Percentiles rank a stretch among this genome's conserved stretches.
phyloP scores from a whole-genome alignment of 2,797 vertebrate genomes.

The Todus mexicanus region DNA sequence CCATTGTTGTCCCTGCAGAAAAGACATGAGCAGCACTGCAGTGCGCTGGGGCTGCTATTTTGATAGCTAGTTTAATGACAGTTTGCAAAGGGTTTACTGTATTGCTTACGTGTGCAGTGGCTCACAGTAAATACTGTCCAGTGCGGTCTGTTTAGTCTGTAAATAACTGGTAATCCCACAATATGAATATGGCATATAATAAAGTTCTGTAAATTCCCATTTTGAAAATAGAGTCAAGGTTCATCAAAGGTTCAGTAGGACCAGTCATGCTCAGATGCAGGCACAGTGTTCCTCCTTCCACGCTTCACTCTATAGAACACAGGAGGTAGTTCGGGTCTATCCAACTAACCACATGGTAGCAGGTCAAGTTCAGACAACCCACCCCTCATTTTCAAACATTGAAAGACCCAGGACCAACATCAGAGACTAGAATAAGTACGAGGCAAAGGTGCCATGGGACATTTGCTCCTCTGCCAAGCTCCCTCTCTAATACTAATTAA shows the following conservation, averaged over 20 bases:
- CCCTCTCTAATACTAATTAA: neutral
- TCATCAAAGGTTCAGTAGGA: neutral
- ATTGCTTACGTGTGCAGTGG: neutral
- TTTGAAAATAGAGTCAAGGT: neutral
- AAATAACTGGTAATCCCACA: neutral
- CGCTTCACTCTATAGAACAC: neutral
- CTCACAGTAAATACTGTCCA: neutral
- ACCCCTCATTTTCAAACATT: neutral
- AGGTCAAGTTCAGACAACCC: neutral
- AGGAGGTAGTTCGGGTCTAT: neutral
- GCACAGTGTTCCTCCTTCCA: neutral
- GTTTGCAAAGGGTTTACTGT: constrained; percentile 34
- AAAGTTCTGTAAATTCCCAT: neutral
- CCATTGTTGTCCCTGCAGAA: neutral
- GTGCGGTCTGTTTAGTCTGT: neutral
- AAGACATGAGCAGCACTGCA: neutral
- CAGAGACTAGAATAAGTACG: neutral
- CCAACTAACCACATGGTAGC: neutral
- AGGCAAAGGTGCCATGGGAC: neutral
- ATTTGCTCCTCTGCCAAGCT: rapidly evolving
- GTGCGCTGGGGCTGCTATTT: neutral
- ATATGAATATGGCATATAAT: neutral
- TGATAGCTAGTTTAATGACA: neutral
- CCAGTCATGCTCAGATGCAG: neutral
- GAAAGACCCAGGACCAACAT: neutral